These are phyloP conservation scores for Oreotrochilus melanogaster DNA, from an alignment of 2,113 vertebrate species.

Conservation along the genomic window DNA sequence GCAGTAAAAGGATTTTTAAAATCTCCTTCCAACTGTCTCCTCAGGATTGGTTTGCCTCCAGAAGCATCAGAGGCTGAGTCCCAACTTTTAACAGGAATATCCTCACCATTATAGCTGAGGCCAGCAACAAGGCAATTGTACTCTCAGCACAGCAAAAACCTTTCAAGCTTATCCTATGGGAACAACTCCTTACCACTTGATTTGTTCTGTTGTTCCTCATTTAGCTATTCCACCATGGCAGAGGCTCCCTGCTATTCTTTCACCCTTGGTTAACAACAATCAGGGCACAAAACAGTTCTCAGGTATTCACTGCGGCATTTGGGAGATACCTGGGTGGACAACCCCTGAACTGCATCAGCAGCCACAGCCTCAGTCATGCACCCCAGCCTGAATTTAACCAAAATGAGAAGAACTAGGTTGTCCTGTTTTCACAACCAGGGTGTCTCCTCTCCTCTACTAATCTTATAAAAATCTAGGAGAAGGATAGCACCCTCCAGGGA, in stretches of 20 bases:
- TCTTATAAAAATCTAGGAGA: neutral
- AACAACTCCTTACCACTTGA: neutral
- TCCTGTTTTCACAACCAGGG: neutral
- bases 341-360: neutral
- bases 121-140: neutral
- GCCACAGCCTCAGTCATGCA: neutral
- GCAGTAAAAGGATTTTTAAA: neutral
- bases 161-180: neutral
- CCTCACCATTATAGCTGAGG: neutral
- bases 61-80: neutral
- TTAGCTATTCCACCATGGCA: neutral
- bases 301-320: rapidly evolving
- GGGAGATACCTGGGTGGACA: neutral
- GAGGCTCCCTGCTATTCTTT: neutral
- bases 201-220: neutral
- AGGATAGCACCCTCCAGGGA: neutral
- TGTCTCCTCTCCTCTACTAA: neutral
- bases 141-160: neutral
- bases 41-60: neutral
- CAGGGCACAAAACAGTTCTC: neutral
- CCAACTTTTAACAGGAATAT: neutral
- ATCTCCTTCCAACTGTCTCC: neutral
- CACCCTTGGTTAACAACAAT: neutral
- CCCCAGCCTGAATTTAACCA: neutral
- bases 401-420: neutral